phyloP scores from a whole-genome alignment of 2,797 vertebrate species.

The Myotis myotis region DNA sequence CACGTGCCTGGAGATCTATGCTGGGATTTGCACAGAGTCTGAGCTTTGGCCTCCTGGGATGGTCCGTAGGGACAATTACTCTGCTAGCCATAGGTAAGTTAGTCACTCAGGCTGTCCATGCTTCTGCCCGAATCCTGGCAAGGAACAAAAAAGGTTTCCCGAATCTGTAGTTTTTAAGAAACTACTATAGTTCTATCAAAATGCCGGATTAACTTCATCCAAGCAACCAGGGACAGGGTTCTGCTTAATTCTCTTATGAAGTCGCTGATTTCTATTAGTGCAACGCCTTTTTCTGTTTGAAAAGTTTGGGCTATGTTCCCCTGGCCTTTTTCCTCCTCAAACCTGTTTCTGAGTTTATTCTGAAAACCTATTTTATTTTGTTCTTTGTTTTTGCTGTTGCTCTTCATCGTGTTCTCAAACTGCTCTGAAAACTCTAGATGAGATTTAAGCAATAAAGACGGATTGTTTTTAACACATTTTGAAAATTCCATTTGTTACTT shows the following conservation, averaged over 20 bases:
- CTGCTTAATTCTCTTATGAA: neutral
- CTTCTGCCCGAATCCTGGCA: neutral
- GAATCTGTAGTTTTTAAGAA: neutral
- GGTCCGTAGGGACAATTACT: neutral
- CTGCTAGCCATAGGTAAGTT: neutral
- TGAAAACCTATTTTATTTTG: neutral
- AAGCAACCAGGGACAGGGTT: neutral
- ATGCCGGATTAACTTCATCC: neutral
- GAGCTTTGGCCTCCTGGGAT: neutral
- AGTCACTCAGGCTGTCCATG: neutral
- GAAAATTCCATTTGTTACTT: neutral
- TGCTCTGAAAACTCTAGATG: neutral
- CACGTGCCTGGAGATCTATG: rapidly evolving
- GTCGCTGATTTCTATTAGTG: neutral
- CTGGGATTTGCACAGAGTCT: neutral
- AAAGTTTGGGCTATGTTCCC: neutral
- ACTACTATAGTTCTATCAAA: neutral
- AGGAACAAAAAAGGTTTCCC: neutral
- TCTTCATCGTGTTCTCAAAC: neutral
- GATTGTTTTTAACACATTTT: neutral
- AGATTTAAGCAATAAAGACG: neutral
- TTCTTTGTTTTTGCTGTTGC: neutral
- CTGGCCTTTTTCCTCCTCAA: neutral
- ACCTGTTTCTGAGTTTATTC: neutral
- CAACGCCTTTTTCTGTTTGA: neutral